phyloP scores from a whole-genome alignment of 2,888 invertebrate genomes.

The Geophilus truncorum region DNA sequence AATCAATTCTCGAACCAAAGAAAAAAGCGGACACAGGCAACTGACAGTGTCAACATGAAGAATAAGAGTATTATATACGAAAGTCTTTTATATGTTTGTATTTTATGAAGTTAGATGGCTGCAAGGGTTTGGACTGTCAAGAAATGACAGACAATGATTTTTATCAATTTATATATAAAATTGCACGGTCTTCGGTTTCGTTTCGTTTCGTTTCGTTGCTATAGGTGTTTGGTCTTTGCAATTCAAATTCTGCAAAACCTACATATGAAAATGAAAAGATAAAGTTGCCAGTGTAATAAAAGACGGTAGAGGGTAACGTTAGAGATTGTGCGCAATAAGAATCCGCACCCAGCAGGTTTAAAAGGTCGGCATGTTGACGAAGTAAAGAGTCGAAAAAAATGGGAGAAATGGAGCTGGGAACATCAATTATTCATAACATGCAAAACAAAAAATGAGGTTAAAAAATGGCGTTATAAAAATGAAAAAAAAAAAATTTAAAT shows the following conservation, averaged over 20 bases:
- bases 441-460: not conserved
- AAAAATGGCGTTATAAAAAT: not conserved
- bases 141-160: not conserved
- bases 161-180: conserved; percentile 1
- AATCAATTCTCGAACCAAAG: not conserved
- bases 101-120: conserved; percentile 7
- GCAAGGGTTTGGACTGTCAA: not conserved
- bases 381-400: not conserved
- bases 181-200: not conserved
- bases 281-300: conserved; percentile 11
- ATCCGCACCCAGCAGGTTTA: not conserved
- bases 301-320: not conserved
- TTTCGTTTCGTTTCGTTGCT: not conserved
- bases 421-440: conserved; percentile 27
- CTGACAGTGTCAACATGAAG: conserved; percentile 6
- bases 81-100: conserved; percentile 1
- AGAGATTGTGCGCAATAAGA: conserved; percentile 10
- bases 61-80: conserved; percentile 3
- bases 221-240: conserved; percentile 14
- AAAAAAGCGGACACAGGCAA: not conserved
- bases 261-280: conserved; percentile 13
- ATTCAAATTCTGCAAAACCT: conserved; percentile 15
- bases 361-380: conserved; percentile 6
- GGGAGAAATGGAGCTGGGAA: not conserved
- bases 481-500: conserved; percentile 3